Percentiles rank a stretch among this genome's conserved stretches.
These are phyloP conservation scores for Nycticebus coucang DNA, from an alignment of 2,113 vertebrate species.

Conservation along the genomic window DNA sequence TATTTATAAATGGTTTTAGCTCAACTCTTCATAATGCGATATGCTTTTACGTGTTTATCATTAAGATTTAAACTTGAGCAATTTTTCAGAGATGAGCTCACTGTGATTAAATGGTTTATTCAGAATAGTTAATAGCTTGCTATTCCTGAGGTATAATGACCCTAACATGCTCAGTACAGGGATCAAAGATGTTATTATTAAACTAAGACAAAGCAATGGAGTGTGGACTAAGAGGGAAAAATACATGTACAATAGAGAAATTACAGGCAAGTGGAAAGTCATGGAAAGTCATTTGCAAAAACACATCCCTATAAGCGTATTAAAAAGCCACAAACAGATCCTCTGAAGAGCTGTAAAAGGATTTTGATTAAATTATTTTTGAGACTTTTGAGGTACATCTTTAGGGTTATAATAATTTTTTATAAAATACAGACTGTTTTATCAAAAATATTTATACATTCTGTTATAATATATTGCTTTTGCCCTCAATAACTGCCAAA, in stretches of 20 bases:
- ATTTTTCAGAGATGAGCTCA: constrained; percentile 65
- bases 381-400: constrained; percentile 89
- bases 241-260: neutral
- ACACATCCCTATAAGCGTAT: constrained; percentile 58
- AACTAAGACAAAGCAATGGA: constrained; percentile 57
- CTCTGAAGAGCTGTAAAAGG: constrained; percentile 70
- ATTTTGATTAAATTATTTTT: constrained; percentile 81
- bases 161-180: neutral
- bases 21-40: constrained; percentile 48
- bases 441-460: constrained; percentile 92
- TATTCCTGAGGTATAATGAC: constrained; percentile 65
- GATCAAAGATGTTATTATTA: constrained; percentile 12
- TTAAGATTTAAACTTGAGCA: constrained; percentile 50
- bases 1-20: constrained; percentile 41
- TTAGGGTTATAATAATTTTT: constrained; percentile 88
- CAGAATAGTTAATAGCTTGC: constrained; percentile 52
- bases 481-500: constrained; percentile 85
- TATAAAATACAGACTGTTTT: constrained; percentile 88
- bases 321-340: constrained; percentile 71
- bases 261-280: constrained; percentile 58
- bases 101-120: constrained; percentile 58
- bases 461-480: constrained; percentile 88
- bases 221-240: constrained; percentile 26
- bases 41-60: constrained; percentile 54
- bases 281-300: constrained; percentile 59